These are phyloP conservation scores for Sorex maritimensis DNA, from an alignment of 2,797 vertebrate genomes.

Conservation along the genomic window DNA sequence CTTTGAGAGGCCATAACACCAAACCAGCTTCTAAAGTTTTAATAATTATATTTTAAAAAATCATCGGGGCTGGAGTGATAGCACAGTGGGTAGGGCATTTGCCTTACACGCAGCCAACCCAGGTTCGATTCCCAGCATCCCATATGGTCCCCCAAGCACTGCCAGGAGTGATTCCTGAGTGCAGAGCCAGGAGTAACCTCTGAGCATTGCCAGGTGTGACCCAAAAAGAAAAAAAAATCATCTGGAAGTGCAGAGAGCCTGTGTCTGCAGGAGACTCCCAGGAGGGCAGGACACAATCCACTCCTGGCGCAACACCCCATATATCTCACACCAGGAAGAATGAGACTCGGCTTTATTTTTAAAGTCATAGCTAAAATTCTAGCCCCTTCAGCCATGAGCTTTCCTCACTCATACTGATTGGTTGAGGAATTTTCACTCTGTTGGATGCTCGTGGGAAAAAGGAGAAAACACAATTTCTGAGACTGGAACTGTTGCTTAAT, in stretches of 20 bases:
- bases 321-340: constrained; percentile 24
- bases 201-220: too few species aligned
- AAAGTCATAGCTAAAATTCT: constrained; percentile 42
- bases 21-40: constrained; percentile 45
- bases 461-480: constrained; percentile 54
- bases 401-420: background rate
- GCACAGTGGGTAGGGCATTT: too few species aligned
- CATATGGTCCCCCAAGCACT: too few species aligned
- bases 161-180: too few species aligned
- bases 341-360: constrained; percentile 61
- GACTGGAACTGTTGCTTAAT: background rate
- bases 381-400: constrained; percentile 33
- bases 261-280: background rate
- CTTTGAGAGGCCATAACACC: background rate
- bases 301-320: background rate
- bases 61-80: too few species aligned
- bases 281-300: background rate
- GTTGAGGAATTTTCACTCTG: constrained; percentile 29
- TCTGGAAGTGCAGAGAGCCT: constrained; percentile 9
- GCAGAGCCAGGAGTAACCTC: too few species aligned
- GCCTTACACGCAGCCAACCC: too few species aligned
- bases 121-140: too few species aligned
- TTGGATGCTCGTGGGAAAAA: constrained; percentile 24
- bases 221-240: background rate
- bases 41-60: background rate